Conservation (phyloP, 2,113 vertebrate genomes). For the Eclectus roratus region DNA sequence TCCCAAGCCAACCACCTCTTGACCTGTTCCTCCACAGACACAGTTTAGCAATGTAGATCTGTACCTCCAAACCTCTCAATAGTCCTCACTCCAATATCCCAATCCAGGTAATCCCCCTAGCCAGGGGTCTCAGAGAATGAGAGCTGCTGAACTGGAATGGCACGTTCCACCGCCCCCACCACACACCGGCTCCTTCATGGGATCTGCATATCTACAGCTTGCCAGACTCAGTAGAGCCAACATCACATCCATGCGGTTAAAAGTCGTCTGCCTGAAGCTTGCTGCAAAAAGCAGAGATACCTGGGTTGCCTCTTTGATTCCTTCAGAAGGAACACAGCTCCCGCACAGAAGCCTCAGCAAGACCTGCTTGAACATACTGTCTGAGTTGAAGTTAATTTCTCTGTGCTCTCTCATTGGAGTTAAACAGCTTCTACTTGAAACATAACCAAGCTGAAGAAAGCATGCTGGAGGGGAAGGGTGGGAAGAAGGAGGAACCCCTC, state of each 20-base stretch:
- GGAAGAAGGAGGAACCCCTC: background rate
- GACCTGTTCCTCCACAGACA: background rate
- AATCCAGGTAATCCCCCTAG: background rate
- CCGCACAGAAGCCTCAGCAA: background rate
- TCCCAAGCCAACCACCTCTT: background rate
- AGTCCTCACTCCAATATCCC: background rate
- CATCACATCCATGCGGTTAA: accelerated
- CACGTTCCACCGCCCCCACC: background rate
- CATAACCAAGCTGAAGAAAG: background rate
- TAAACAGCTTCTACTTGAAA: background rate
- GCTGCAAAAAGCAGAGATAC: background rate
- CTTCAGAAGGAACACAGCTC: background rate
- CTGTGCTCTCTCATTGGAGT: background rate
- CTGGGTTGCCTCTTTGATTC: background rate
- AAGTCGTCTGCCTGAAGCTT: background rate
- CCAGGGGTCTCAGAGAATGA: slow-evolving; percentile 27
- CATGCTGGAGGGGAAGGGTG: background rate
- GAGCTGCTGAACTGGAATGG: slow-evolving; percentile 47
- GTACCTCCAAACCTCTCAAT: background rate
- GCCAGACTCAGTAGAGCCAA: background rate
- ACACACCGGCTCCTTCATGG: accelerated
- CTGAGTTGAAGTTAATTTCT: background rate
- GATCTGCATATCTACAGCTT: background rate
- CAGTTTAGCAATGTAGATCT: background rate
- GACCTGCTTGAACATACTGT: background rate